phyloP scores from a whole-genome alignment of 2,797 vertebrate species.

The Vespertilio murinus region DNA sequence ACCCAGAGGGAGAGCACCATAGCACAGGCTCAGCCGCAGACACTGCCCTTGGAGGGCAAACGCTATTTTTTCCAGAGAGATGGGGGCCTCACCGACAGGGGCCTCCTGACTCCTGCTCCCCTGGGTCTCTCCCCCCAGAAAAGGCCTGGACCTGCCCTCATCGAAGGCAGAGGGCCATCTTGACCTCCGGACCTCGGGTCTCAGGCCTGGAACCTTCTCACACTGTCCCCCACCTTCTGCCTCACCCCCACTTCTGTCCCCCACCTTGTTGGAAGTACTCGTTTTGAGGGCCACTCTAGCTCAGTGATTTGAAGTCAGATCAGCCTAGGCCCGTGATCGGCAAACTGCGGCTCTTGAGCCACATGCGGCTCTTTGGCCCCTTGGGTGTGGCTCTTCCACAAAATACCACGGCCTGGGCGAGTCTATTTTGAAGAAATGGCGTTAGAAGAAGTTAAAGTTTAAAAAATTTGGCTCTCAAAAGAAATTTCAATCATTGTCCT shows the following conservation, averaged over 20 bases:
- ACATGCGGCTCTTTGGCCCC: too few species aligned
- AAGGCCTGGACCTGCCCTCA: neutral
- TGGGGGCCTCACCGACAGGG: neutral
- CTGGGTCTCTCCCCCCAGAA: neutral
- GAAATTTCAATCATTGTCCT: too few species aligned
- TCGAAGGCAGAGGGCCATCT: neutral
- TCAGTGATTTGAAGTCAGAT: neutral
- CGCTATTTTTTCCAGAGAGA: neutral
- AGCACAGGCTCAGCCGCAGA: neutral
- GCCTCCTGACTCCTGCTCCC: neutral
- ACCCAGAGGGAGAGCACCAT: neutral
- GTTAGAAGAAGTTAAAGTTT: too few species aligned
- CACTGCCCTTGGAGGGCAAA: neutral
- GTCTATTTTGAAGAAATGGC: too few species aligned
- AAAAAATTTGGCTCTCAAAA: too few species aligned
- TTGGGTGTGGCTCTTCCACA: too few species aligned
- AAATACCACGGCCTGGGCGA: too few species aligned
- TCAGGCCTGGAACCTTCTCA: neutral
- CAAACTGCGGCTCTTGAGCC: too few species aligned
- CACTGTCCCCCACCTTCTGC: neutral
- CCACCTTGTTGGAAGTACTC: neutral
- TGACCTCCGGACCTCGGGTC: neutral
- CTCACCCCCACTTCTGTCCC: rapidly evolving
- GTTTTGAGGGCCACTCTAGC: neutral
- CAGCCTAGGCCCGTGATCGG: too few species aligned